A percentile compares a stretch with the other conserved stretches of the same genome.
Conservation (phyloP, 2,113 vertebrate species). For the Rhinolophus sinicus region DNA sequence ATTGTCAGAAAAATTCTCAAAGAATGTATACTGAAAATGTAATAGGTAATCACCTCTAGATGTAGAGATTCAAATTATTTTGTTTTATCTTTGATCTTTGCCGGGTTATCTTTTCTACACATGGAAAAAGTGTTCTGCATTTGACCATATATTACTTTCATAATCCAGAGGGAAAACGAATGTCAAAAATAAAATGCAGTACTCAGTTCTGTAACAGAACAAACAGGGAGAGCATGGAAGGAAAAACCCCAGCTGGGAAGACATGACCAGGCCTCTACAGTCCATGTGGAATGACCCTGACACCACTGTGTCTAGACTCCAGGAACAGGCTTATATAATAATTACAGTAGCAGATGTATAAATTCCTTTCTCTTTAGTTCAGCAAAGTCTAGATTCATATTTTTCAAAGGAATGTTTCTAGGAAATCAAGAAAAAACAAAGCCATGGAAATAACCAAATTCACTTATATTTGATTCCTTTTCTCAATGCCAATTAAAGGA, state of each 20-base stretch:
- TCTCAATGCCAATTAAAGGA: neutral
- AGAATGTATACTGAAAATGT: conserved; percentile 20
- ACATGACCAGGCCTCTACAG: neutral
- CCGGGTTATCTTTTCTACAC: neutral
- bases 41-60: neutral
- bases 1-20: conserved; percentile 40
- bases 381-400: neutral
- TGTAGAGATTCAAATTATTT: conserved; percentile 16
- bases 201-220: conserved; percentile 4
- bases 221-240: neutral
- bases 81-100: conserved; percentile 33
- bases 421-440: conserved; percentile 48
- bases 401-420: conserved; percentile 43
- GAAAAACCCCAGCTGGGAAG: neutral
- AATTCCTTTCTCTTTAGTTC: conserved; percentile 38
- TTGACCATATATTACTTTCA: conserved; percentile 15
- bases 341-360: neutral
- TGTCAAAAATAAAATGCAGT: neutral
- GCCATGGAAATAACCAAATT: conserved; percentile 35
- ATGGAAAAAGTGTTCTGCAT: neutral
- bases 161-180: neutral
- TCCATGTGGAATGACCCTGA: neutral
- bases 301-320: neutral
- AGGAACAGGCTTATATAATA: neutral
- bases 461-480: conserved; percentile 21